Conservation (phyloP, 2,797 vertebrate genomes). For the Sardinella longiceps region DNA sequence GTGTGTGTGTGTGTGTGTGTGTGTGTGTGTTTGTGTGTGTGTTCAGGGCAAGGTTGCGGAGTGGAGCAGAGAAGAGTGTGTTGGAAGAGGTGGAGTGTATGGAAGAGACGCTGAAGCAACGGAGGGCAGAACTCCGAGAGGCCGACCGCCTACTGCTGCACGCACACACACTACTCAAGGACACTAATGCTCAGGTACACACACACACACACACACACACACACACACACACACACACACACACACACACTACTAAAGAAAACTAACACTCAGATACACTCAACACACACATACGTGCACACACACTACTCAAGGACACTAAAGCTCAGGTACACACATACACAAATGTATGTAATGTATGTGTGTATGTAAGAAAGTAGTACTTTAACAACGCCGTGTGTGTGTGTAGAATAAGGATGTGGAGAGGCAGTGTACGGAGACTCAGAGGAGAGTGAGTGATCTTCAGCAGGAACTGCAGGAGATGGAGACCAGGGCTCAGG, state of each 20-base stretch:
- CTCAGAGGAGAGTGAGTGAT: conserved; percentile 66
- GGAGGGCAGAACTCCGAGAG: conserved; percentile 83
- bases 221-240: background rate
- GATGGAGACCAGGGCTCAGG: conserved; percentile 74
- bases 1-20: background rate
- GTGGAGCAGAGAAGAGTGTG: conserved; percentile 64
- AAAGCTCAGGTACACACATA: background rate
- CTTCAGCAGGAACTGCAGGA: conserved; percentile 76
- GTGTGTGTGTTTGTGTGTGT: conserved; percentile 22
- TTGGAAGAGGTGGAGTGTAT: conserved; percentile 82
- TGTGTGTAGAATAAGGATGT: conserved; percentile 72
- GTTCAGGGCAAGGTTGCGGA: conserved; percentile 70
- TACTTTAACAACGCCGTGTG: background rate
- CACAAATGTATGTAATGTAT: no score
- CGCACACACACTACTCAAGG: conserved; percentile 76
- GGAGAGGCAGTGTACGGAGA: conserved; percentile 67
- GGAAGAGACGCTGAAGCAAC: conserved; percentile 84
- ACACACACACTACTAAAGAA: no score
- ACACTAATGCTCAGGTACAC: background rate
- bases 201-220: background rate
- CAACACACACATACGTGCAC: no score
- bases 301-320: no score
- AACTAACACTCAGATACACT: no score
- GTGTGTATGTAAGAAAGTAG: no score
- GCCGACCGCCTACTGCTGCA: conserved; percentile 83